phyloP scores from a whole-genome alignment of 1,140 invertebrate species.

The Magallana gigas region DNA sequence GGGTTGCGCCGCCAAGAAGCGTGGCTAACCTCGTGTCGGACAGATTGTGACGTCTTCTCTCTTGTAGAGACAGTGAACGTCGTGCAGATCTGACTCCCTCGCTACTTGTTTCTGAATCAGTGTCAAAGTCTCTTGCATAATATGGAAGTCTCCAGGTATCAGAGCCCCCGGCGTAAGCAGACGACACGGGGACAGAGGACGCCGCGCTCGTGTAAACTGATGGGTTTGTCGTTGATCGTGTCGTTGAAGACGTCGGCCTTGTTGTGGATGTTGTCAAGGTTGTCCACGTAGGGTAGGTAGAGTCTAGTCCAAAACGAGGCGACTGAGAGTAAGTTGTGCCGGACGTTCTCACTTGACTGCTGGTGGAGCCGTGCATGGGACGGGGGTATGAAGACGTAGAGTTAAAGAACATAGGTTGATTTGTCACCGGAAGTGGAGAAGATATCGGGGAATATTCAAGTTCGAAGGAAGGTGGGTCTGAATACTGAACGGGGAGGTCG shows the following conservation, averaged over 20 bases:
- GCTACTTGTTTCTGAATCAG: conserved; percentile 31
- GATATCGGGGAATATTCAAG: conserved; percentile 8
- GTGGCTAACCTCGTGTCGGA: conserved; percentile 67
- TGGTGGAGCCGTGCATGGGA: not conserved
- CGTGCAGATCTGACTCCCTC: not conserved
- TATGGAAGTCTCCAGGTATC: not conserved
- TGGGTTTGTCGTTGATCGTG: not conserved
- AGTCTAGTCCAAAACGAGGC: not conserved
- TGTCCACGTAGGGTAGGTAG: not conserved
- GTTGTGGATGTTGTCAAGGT: not conserved
- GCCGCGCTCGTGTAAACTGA: not conserved
- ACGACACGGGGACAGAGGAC: not conserved
- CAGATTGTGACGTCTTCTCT: conserved; percentile 61
- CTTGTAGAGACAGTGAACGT: conserved; percentile 48
- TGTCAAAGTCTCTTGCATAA: not conserved
- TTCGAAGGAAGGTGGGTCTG: not conserved
- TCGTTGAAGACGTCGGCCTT: not conserved
- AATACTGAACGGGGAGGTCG: not conserved
- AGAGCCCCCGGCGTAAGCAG: not conserved
- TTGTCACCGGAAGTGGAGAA: not conserved
- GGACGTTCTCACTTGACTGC: not conserved
- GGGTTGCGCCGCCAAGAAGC: conserved; percentile 39
- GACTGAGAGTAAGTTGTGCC: not conserved
- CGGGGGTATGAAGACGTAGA: not conserved
- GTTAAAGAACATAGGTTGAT: not conserved